A percentile compares a stretch with the other conserved stretches of the same genome.
These are phyloP conservation scores for Dermolepida albohirtum DNA, from an alignment of 2,888 invertebrate species.

Conservation along the genomic window DNA sequence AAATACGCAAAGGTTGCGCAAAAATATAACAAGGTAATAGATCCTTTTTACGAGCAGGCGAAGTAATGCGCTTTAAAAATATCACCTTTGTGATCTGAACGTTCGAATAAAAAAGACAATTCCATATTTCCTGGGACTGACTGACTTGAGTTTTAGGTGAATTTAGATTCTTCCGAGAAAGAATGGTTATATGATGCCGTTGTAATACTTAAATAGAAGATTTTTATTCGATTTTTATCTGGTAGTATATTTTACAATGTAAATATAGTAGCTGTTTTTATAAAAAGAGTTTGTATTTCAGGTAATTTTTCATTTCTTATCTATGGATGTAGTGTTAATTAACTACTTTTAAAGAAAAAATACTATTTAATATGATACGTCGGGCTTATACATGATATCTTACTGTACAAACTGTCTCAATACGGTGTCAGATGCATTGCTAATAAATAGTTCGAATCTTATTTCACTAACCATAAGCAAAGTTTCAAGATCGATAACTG, in stretches of 20 bases:
- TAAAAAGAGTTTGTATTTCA: too few relatives aligned
- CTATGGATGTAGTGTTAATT: too few relatives aligned
- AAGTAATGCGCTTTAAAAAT: slow-evolving; percentile 33
- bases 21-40: slow-evolving; percentile 41
- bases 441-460: too few relatives aligned
- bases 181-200: slow-evolving; percentile 4
- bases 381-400: too few relatives aligned
- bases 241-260: not conserved
- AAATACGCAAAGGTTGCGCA: slow-evolving; percentile 42
- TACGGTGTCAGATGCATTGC: too few relatives aligned
- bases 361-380: too few relatives aligned
- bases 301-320: too few relatives aligned
- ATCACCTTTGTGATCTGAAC: slow-evolving; percentile 37
- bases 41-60: slow-evolving; percentile 38
- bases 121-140: slow-evolving; percentile 26
- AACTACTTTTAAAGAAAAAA: too few relatives aligned
- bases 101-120: slow-evolving; percentile 35
- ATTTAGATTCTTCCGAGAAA: slow-evolving; percentile 31
- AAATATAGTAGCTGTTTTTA: not conserved
- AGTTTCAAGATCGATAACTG: too few relatives aligned
- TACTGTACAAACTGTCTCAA: too few relatives aligned
- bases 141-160: slow-evolving; percentile 12
- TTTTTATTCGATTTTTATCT: slow-evolving; percentile 28
- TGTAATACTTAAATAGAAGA: not conserved
- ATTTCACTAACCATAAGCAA: too few relatives aligned